These are phyloP conservation scores for Muscidifurax raptorellus DNA, from an alignment of 1,140 invertebrate genomes.

Conservation along the genomic window DNA sequence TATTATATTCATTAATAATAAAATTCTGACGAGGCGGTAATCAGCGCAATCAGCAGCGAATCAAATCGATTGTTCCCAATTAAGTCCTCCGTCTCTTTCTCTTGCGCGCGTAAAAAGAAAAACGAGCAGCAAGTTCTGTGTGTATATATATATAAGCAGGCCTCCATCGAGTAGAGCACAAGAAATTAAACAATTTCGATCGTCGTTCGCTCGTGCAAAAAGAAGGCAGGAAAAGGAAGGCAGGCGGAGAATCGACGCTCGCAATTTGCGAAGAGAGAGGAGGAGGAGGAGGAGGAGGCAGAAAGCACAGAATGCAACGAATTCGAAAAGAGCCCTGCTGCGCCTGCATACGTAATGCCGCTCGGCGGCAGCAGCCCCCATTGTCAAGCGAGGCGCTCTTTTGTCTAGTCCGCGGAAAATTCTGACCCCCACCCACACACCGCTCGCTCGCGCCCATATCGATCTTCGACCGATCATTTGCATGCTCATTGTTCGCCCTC, in stretches of 20 bases:
- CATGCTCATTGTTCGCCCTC: conserved; percentile 72
- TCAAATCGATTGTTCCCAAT: conserved; percentile 43
- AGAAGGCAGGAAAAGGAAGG: neutral
- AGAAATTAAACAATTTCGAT: conserved; percentile 44
- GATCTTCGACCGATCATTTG: conserved; percentile 76
- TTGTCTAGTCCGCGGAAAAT: conserved; percentile 67
- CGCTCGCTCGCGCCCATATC: conserved; percentile 64
- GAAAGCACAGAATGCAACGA: conserved; percentile 69
- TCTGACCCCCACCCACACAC: conserved; percentile 69
- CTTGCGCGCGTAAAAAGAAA: neutral
- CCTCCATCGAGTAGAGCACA: neutral
- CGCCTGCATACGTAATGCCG: conserved; percentile 74
- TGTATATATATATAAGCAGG: too few species aligned
- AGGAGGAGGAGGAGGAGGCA: neutral
- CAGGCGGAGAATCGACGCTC: conserved; percentile 25
- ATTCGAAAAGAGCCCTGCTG: conserved; percentile 70
- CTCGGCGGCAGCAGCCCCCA: conserved; percentile 55
- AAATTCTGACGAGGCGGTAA: neutral
- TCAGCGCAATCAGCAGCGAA: neutral
- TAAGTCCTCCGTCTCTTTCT: too few species aligned
- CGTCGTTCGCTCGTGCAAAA: neutral
- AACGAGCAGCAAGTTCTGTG: neutral
- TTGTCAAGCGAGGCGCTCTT: conserved; percentile 63
- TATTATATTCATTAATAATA: too few species aligned
- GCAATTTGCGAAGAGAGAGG: conserved; percentile 17